Percentiles rank a stretch among this genome's conserved stretches.
Evolutionary conservation across 2,113 vertebrate genomes (phyloP).

Genomic region (Notothenia coriiceps): DNA sequence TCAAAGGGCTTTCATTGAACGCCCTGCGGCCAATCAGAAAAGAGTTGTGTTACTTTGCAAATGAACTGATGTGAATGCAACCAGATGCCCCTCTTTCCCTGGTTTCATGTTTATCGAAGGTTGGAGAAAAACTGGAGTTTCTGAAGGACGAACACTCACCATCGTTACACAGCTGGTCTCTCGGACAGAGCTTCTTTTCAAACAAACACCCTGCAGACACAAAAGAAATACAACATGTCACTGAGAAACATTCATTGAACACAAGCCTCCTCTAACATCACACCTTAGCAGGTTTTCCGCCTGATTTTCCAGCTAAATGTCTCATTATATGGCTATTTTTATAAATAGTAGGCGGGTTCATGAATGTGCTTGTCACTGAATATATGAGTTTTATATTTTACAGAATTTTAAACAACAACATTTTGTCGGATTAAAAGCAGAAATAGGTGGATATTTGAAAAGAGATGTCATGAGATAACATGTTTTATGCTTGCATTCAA

Average conservation of each 20-base stretch:
- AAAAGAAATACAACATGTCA: neutral
- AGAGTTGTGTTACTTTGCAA: no score
- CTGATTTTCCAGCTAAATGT: neutral
- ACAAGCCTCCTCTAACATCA: no score
- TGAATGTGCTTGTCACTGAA: no score
- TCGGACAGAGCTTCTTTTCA: conserved; percentile 76
- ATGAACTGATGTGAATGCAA: neutral
- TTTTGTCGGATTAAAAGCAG: neutral
- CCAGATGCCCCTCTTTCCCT: neutral
- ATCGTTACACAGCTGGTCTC: conserved; percentile 73
- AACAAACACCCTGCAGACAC: conserved; percentile 76
- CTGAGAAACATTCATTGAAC: neutral
- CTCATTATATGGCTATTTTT: no score
- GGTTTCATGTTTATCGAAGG: neutral
- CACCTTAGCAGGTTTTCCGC: no score
- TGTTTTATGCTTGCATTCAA: neutral
- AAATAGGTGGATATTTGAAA: neutral
- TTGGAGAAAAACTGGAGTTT: neutral
- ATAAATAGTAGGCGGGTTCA: no score
- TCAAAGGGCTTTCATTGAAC: neutral
- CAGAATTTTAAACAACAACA: neutral
- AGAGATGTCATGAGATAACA: no score
- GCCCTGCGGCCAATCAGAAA: no score
- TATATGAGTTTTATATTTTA: no score
- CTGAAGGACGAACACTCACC: conserved; percentile 57